Evolutionary conservation across 2,113 vertebrate species (phyloP), one percentile per base, ranked within the genome.

Genomic region (Mungos mungo): DNA sequence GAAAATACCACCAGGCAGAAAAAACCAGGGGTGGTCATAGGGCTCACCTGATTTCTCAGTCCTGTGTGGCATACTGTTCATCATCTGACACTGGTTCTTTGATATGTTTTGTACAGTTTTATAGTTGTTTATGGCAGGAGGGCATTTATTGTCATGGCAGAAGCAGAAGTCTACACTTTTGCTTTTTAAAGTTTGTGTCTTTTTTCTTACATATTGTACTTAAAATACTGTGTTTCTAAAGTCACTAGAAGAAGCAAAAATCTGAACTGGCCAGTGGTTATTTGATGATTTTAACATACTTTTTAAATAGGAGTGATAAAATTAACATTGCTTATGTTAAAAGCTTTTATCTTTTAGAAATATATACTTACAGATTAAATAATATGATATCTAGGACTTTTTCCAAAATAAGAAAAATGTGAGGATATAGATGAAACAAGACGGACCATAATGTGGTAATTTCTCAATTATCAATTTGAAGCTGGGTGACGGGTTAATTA

Each of bases 211-310:
- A 86, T 38, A 50, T 7, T 71, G 15, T 35, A 18, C 25, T 79
- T 95, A 84, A 85, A 68, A 76, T 68, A 82, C 2, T 76, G 16
- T 7, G n/a, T 50, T 88, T 81, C 57, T 76, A 57, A 88, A 88
- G 69, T 88, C 47, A 83, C 57, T 76, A 69, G 45, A 57, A 88
- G 7, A 29, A 29, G 21, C 13, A 76, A 60, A 90, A 93, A 63
- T 79, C 54, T 93, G 79, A 88, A 93, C 10, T 74, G 50, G 65
- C 63, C 33, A 69, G 18, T 89, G 45, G 50, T 63, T 93, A 89
- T 83, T 50, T 93, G 69, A 88, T 57, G 47, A 77, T 60, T 93
- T 96, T 69, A 93, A 89, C 79, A 84, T 60, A 60, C 19, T 29
- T 47, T 69, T 65, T 41, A n/a, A 11, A 85, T 7, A 90, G 57